These are phyloP conservation scores for Pandemis cinnamomeana DNA, from an alignment of 2,888 invertebrate species.

Conservation along the genomic window DNA sequence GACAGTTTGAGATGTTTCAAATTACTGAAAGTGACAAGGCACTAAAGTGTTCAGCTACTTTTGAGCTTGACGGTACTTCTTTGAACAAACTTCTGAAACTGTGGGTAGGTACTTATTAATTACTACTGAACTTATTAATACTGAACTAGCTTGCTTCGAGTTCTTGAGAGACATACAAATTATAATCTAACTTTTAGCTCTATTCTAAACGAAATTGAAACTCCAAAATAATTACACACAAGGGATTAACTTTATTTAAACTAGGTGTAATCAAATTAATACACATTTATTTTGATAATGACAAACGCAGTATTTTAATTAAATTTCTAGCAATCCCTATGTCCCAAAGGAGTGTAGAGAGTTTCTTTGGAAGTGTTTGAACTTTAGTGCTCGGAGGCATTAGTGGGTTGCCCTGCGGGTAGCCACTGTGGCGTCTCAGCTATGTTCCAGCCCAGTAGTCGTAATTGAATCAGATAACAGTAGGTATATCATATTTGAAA, in stretches of 20 bases:
- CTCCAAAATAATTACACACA: neutral
- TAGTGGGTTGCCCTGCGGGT: slow-evolving; percentile 23
- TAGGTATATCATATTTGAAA: neutral
- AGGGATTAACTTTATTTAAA: neutral
- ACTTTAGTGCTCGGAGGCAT: slow-evolving; percentile 29
- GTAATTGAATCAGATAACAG: neutral
- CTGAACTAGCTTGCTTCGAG: neutral
- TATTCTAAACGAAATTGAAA: neutral
- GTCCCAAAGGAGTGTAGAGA: slow-evolving; percentile 28
- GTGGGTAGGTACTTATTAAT: too few relatives aligned
- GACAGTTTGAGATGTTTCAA: too few relatives aligned
- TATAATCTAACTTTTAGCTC: neutral
- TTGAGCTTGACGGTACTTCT: too few relatives aligned
- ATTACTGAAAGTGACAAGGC: too few relatives aligned
- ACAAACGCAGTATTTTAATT: slow-evolving; percentile 17
- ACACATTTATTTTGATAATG: neutral
- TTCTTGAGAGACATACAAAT: neutral
- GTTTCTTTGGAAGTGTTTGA: slow-evolving; percentile 28
- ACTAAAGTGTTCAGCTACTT: too few relatives aligned
- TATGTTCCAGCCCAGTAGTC: neutral
- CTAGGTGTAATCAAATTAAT: neutral
- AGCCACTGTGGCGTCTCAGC: slow-evolving; percentile 4
- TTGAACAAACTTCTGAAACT: too few relatives aligned
- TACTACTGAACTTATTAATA: neutral
- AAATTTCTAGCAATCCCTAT: slow-evolving; percentile 22